phyloP scores from a whole-genome alignment of 2,113 vertebrate species.

The Reinhardtius hippoglossoides region DNA sequence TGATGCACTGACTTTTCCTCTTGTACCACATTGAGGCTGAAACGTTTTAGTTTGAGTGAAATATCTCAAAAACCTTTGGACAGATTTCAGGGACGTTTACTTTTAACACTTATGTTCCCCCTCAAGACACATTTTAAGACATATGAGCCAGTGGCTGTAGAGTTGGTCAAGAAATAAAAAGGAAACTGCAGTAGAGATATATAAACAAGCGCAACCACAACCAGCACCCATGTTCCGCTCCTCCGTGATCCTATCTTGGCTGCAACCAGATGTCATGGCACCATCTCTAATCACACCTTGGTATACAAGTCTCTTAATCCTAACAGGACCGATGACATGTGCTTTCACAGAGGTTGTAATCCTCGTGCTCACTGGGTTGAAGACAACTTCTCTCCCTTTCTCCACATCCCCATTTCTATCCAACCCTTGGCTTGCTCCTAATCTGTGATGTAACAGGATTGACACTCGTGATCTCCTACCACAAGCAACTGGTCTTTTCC shows the following conservation, averaged over 20 bases:
- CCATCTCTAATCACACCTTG: conserved; percentile 24
- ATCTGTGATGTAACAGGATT: conserved; percentile 70
- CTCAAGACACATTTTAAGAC: no score
- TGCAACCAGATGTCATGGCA: conserved; percentile 22
- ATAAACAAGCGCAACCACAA: no score
- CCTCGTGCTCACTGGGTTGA: not conserved
- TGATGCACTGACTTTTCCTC: no score
- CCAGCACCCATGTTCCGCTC: not conserved
- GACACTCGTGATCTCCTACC: conserved; percentile 9
- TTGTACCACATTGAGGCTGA: no score
- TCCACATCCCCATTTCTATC: not conserved
- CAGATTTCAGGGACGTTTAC: no score
- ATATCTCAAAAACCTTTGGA: no score
- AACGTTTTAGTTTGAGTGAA: no score
- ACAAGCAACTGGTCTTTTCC: not conserved
- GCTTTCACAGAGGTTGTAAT: conserved; percentile 45
- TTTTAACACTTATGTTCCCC: no score
- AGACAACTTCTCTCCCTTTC: not conserved
- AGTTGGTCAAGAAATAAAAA: no score
- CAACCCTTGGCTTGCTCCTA: conserved; percentile 21
- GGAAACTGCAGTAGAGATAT: no score
- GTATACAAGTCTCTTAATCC: conserved; percentile 13
- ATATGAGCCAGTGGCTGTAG: no score
- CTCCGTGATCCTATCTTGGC: not conserved
- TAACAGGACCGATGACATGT: conserved; percentile 43